Evolutionary conservation across 92 coral and sea anemone genomes (phyloP).

Genomic region (Heteractis magnifica): DNA sequence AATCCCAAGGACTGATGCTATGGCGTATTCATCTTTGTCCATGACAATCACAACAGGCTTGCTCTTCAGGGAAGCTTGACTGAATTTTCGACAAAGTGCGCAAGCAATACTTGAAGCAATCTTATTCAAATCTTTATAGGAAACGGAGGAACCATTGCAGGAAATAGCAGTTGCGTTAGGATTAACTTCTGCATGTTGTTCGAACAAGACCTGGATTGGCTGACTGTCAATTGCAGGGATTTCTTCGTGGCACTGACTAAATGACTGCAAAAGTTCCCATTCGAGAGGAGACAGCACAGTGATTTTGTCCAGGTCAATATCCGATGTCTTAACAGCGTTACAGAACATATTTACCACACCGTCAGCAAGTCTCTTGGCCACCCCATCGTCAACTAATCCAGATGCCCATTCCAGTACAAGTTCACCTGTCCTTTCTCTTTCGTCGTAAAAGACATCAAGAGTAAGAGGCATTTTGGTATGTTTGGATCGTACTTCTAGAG

Average conservation of each 20-base stretch:
- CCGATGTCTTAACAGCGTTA: not conserved
- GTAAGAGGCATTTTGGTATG: constrained; percentile 6
- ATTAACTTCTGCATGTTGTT: constrained; percentile 6
- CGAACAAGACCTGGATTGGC: not conserved
- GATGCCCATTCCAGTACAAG: not conserved
- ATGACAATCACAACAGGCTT: not conserved
- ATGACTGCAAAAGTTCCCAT: not conserved
- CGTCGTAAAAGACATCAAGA: not conserved
- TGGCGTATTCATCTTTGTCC: not conserved
- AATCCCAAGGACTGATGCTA: not conserved
- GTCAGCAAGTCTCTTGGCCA: constrained; percentile 10
- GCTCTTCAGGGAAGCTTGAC: not conserved
- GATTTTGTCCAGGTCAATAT: not conserved
- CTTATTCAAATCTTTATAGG: not conserved
- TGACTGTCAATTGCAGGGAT: not conserved
- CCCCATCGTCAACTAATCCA: not conserved
- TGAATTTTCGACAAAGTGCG: not conserved
- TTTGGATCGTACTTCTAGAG: constrained; percentile 1
- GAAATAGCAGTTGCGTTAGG: not conserved
- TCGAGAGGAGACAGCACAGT: not conserved
- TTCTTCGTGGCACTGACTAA: not conserved
- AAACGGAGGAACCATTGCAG: not conserved
- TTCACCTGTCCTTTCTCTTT: constrained; percentile 3
- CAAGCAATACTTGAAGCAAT: constrained; percentile 5
- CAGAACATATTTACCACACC: not conserved